Conservation (phyloP, 2,113 vertebrate genomes). For the Marmota flaviventris region DNA sequence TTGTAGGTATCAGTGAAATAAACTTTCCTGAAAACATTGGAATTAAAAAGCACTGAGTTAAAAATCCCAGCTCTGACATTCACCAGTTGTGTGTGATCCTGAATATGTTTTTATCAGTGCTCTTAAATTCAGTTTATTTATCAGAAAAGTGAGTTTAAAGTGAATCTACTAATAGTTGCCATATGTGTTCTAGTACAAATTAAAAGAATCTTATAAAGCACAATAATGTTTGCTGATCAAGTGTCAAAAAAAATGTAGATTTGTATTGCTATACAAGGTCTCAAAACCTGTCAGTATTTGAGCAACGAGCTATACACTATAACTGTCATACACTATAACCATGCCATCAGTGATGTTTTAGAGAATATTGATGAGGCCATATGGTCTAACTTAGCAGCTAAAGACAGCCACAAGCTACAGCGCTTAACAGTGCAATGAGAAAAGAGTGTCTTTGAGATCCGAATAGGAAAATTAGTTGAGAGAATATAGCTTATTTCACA, state of each 20-base stretch:
- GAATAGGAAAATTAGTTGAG: not conserved
- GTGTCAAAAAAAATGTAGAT: not conserved
- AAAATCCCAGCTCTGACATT: not conserved
- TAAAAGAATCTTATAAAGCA: not conserved
- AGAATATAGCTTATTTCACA: not conserved
- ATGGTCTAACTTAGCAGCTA: not conserved
- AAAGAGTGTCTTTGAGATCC: not conserved
- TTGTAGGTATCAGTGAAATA: not conserved
- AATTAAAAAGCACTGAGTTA: not conserved
- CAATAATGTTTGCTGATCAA: not conserved
- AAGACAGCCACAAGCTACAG: not conserved
- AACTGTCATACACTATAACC: not conserved
- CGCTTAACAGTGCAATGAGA: not conserved
- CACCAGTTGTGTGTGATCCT: not conserved
- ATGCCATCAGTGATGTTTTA: not conserved
- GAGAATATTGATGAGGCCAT: not conserved
- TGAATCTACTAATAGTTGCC: not conserved
- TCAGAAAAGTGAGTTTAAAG: constrained; percentile 18
- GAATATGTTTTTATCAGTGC: not conserved
- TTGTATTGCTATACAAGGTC: not conserved
- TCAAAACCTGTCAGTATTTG: constrained; percentile 33
- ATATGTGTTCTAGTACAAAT: not conserved
- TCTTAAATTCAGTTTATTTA: not conserved
- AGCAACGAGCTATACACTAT: not conserved
- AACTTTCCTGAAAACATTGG: not conserved